Base-by-base conservation (phyloP, 2,113 vertebrate species). In the Struthidea cinerea region DNA sequence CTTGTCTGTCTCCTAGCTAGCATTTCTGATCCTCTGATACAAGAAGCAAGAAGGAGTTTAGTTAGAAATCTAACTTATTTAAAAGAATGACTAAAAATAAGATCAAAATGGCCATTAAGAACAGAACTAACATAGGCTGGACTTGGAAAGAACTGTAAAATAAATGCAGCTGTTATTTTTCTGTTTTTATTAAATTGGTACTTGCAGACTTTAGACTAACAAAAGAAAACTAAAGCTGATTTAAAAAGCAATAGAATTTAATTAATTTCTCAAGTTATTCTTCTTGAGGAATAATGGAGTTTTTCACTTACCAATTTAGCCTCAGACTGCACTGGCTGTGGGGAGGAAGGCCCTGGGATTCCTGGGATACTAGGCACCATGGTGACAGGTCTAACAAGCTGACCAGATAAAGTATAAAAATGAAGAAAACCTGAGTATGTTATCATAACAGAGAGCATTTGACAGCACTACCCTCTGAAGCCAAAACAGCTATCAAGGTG, bases 341-440 rank as follows among this genome's bases (percentile, higher is more conserved):
- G 99, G 95, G 99, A 99, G 71, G 99, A 98, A 97, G 99, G 99
- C 97, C 99, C 99, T 96, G 99, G 99, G 97, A 99, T 99, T 97
- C 99, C 99, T 95, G 99, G 99, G 97, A 99, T 98, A 97, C 98
- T 99, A 99, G 99, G 99, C 99, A 99, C 99, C 98, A 99, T 98
- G 98, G 99, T 99, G 98, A 99, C 98, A 97, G 99, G 99, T 98
- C 99, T 99, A 98, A 99, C 99, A 97, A 99, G 98, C 99, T 99
- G 98, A 97, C 93, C 87, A 97, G 97, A 95, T 96, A 98, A 97
- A 94, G 83, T 96, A 93, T 92, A 83, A 97, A 97, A 97, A 96
- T 71, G 82, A 95, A 89, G 95, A 93, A 79, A 93, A 39, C 89
- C 93, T 96, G 95, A 94, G 90, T 95, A 87, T 82, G 70, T 82